Conservation (phyloP, 2,113 vertebrate species). For the Anthoscopus minutus region DNA sequence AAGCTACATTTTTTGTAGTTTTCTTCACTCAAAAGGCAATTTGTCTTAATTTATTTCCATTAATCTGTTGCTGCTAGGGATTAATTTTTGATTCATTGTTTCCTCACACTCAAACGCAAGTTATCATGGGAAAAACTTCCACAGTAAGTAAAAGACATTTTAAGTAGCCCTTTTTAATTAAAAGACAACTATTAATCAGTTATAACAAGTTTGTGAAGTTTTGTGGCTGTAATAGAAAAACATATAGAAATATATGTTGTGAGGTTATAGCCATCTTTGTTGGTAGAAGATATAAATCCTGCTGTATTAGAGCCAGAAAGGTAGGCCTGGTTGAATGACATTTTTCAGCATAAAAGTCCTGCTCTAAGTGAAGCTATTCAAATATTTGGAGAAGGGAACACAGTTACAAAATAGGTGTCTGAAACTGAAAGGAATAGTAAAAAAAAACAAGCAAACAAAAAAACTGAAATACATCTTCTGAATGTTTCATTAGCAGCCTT, state of each 20-base stretch:
- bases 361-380: neutral
- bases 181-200: neutral
- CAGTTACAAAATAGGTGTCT: neutral
- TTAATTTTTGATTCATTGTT: constrained; percentile 1
- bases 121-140: neutral
- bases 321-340: neutral
- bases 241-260: no score
- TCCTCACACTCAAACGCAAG: neutral
- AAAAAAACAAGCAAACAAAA: neutral
- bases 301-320: neutral
- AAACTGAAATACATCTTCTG: neutral
- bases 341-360: neutral
- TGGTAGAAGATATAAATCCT: neutral
- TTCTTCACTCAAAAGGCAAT: neutral
- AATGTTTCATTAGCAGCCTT: neutral
- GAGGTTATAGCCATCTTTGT: neutral
- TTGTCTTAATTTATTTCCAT: neutral
- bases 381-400: neutral
- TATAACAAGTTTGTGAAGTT: neutral
- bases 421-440: neutral
- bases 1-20: neutral
- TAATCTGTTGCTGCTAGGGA: neutral
- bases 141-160: neutral
- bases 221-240: neutral
- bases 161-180: neutral